Conservation (phyloP, 2,888 invertebrate species). For the Ceratothoa steindachneri region DNA sequence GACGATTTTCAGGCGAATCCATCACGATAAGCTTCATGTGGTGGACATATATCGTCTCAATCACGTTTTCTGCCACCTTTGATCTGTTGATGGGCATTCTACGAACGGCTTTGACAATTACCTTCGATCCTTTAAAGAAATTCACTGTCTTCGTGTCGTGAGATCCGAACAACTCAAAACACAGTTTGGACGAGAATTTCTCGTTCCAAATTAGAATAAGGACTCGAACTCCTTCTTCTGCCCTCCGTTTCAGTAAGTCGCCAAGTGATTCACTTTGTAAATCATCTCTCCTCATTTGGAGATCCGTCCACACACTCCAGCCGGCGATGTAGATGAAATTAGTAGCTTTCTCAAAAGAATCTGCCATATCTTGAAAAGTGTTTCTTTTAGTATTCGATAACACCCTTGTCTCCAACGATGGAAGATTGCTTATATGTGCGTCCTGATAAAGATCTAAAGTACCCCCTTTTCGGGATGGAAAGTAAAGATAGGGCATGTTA, state of each 20-base stretch:
- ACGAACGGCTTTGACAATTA: slow-evolving; percentile 17
- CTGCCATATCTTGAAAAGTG: slow-evolving; percentile 29
- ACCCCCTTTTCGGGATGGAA: slow-evolving; percentile 27
- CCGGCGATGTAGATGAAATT: slow-evolving; percentile 45
- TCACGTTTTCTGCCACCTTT: slow-evolving; percentile 15
- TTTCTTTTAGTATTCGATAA: neutral
- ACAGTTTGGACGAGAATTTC: slow-evolving; percentile 21
- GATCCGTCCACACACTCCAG: slow-evolving; percentile 40
- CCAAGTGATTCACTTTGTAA: slow-evolving; percentile 27
- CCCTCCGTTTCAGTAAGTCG: slow-evolving; percentile 35
- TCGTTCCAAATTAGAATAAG: slow-evolving; percentile 41
- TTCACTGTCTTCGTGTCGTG: slow-evolving; percentile 37
- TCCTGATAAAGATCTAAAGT: slow-evolving; percentile 37
- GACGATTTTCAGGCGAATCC: slow-evolving; percentile 49
- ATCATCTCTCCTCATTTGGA: slow-evolving; percentile 22
- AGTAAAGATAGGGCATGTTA: slow-evolving; percentile 29
- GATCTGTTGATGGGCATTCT: neutral
- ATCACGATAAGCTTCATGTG: slow-evolving; percentile 41
- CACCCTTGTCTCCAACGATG: slow-evolving; percentile 9
- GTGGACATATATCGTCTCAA: slow-evolving; percentile 35
- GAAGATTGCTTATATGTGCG: slow-evolving; percentile 29
- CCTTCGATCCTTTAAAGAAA: slow-evolving; percentile 33
- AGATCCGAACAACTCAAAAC: slow-evolving; percentile 33
- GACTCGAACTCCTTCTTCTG: slow-evolving; percentile 38
- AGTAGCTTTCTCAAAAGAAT: slow-evolving; percentile 27